A percentile compares a stretch with the other conserved stretches of the same genome.
Evolutionary conservation across 2,113 vertebrate species (phyloP).

Genomic region (Petrocephalus zakoni): DNA sequence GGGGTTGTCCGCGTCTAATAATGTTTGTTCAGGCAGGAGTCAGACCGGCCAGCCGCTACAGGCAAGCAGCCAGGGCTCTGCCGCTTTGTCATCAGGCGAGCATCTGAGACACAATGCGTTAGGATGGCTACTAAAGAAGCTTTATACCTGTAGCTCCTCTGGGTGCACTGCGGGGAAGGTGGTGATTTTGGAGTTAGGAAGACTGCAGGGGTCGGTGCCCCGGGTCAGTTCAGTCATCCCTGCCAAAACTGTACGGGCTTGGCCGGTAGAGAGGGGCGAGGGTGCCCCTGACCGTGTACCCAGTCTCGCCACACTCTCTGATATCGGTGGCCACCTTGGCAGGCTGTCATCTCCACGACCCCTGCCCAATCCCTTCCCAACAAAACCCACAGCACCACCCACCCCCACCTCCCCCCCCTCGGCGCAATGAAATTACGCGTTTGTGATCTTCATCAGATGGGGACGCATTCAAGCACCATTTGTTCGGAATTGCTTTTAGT

Average conservation of each 20-base stretch:
- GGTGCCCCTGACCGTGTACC: not conserved
- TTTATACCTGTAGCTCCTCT: not conserved
- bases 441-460: slow-evolving; percentile 32
- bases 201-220: not conserved
- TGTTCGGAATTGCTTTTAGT: slow-evolving; percentile 51
- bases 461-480: slow-evolving; percentile 52
- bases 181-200: not conserved
- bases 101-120: not conserved
- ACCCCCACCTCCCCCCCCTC: not conserved
- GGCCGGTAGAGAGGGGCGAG: not conserved
- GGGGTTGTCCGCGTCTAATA: not conserved
- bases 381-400: not conserved
- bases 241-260: not conserved
- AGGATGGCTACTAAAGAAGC: not conserved
- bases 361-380: not conserved
- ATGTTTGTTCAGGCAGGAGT: slow-evolving; percentile 8
- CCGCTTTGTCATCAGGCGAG: not conserved
- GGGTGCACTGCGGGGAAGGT: not conserved
- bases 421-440: slow-evolving; percentile 30
- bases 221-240: not conserved
- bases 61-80: not conserved
- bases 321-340: not conserved
- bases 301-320: not conserved
- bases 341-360: not conserved
- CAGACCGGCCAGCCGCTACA: not conserved